Evolutionary conservation across 2,113 vertebrate genomes (phyloP).

Genomic region (Macroglossus sobrinus): DNA sequence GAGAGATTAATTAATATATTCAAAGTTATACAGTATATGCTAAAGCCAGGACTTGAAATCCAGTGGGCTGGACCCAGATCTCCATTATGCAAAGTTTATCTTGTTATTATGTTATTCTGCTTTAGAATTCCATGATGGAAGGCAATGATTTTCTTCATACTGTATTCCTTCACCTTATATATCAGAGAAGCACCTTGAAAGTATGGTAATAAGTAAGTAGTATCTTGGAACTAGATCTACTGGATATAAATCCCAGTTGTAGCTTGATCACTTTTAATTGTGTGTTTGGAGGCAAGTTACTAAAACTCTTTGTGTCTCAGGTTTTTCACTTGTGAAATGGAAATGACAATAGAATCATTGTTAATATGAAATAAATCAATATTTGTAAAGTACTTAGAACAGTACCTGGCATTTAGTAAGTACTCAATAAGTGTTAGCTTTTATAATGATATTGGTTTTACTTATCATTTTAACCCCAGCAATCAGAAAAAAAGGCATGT

Average conservation of each 20-base stretch:
- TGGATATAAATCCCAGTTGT: not conserved
- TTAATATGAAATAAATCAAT: not conserved
- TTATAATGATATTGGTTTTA: not conserved
- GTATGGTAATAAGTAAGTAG: not conserved
- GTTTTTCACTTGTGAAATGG: not conserved
- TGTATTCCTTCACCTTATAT: not conserved
- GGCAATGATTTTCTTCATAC: not conserved
- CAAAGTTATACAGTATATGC: not conserved
- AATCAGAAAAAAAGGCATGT: not conserved
- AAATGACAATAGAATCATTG: not conserved
- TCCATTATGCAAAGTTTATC: not conserved
- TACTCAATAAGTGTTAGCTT: not conserved
- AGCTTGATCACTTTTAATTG: not conserved
- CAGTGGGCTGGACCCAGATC: not conserved
- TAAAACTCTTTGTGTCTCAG: not conserved
- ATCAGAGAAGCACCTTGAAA: not conserved
- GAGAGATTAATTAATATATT: not conserved
- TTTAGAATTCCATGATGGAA: not conserved
- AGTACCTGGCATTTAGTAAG: not conserved
- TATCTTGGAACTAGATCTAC: not conserved
- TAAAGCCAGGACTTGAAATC: not conserved
- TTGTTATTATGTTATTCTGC: not conserved
- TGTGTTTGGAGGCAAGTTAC: not conserved
- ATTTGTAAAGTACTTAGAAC: not conserved
- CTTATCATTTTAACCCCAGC: not conserved